phyloP scores from a whole-genome alignment of 30 jellyfish, hydroid and myxozoan genomes.

The Catostylus mosaicus region DNA sequence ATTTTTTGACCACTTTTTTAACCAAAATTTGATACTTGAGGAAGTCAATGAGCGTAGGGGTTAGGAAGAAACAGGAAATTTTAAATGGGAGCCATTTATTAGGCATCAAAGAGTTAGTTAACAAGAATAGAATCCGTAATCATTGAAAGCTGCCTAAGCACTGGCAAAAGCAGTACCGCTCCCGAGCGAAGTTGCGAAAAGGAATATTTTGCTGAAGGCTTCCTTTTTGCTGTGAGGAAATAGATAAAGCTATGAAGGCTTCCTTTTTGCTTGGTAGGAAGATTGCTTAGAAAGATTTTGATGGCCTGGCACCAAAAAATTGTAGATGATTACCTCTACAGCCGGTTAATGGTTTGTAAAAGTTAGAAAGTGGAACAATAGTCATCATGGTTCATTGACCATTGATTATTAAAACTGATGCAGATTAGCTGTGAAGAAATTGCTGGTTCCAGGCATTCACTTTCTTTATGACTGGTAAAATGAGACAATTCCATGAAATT shows the following conservation, averaged over 20 bases:
- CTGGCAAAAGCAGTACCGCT: too few relatives aligned
- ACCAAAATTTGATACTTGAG: too few relatives aligned
- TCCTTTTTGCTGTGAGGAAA: constrained; percentile 2
- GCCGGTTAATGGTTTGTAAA: background rate
- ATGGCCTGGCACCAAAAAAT: background rate
- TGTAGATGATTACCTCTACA: background rate
- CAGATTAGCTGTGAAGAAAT: background rate
- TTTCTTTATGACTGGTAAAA: background rate
- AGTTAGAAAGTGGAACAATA: background rate
- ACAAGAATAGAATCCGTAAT: too few relatives aligned
- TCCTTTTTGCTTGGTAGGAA: background rate
- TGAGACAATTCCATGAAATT: background rate
- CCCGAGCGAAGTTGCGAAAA: too few relatives aligned
- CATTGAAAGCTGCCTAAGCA: too few relatives aligned
- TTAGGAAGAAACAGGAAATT: too few relatives aligned
- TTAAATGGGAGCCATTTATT: too few relatives aligned
- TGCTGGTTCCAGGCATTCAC: background rate
- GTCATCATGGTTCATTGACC: background rate
- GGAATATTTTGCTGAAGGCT: too few relatives aligned
- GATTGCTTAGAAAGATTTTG: background rate
- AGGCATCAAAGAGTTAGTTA: too few relatives aligned
- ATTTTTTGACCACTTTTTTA: too few relatives aligned
- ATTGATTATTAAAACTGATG: background rate
- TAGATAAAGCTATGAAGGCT: background rate
- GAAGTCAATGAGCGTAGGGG: too few relatives aligned